phyloP scores from a whole-genome alignment of 2,888 invertebrate genomes.

The Drosophila kuntzei region DNA sequence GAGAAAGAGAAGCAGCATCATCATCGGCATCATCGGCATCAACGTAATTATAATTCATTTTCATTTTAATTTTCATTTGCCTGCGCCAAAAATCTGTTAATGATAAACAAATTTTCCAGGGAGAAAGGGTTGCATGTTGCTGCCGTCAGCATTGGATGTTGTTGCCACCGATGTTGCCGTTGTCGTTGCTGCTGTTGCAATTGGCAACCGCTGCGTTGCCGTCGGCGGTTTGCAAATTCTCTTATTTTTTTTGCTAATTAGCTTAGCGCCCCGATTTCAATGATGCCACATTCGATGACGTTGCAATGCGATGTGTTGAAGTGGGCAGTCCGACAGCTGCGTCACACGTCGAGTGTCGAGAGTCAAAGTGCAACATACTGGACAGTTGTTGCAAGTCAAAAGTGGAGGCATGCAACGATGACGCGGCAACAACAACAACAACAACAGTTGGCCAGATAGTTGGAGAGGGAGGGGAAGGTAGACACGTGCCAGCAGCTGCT shows the following conservation, averaged over 20 bases:
- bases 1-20: slow-evolving; percentile 6
- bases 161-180: slow-evolving; percentile 31
- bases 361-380: slow-evolving; percentile 50
- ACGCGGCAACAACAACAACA: slow-evolving; percentile 51
- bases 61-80: slow-evolving; percentile 45
- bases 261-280: slow-evolving; percentile 32
- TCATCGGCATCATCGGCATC: slow-evolving; percentile 9
- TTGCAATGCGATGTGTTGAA: slow-evolving; percentile 12
- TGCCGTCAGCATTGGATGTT: slow-evolving; percentile 21
- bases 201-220: slow-evolving; percentile 54
- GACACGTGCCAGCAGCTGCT: slow-evolving; percentile 47
- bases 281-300: slow-evolving; percentile 15
- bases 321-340: slow-evolving; percentile 44
- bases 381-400: slow-evolving; percentile 17
- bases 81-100: slow-evolving; percentile 63
- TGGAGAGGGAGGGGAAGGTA: not conserved
- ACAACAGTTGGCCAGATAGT: slow-evolving; percentile 66
- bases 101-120: slow-evolving; percentile 77
- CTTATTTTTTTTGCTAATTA: slow-evolving; percentile 50
- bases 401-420: slow-evolving; percentile 48
- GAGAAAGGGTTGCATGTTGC: slow-evolving; percentile 55
- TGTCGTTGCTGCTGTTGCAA: slow-evolving; percentile 23
- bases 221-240: slow-evolving; percentile 50
- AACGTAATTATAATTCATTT: slow-evolving; percentile 79
- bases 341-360: slow-evolving; percentile 9